These are phyloP conservation scores for Orchestes rusci DNA, from an alignment of 2,888 invertebrate genomes.

Conservation along the genomic window DNA sequence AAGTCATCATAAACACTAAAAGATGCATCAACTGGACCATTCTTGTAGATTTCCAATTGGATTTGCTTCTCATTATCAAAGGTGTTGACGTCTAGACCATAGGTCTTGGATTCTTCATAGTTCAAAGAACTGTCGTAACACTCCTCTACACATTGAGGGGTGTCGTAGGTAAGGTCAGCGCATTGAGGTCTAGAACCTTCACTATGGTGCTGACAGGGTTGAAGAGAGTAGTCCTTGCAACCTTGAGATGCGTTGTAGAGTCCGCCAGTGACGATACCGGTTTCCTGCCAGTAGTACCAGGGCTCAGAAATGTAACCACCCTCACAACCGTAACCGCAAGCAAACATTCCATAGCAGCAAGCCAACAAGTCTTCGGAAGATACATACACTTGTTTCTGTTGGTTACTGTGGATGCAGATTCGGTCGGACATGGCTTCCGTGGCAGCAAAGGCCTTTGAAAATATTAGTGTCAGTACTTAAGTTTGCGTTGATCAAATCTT, in stretches of 20 bases:
- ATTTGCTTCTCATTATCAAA: slow-evolving; percentile 56
- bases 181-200: slow-evolving; percentile 50
- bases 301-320: slow-evolving; percentile 74
- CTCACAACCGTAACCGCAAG: slow-evolving; percentile 60
- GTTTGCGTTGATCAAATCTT: too few species aligned
- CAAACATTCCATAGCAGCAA: slow-evolving; percentile 50
- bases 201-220: slow-evolving; percentile 18
- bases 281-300: slow-evolving; percentile 74
- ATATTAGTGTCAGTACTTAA: too few species aligned
- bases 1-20: slow-evolving; percentile 80
- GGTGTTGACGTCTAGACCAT: slow-evolving; percentile 55
- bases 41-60: slow-evolving; percentile 65
- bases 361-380: slow-evolving; percentile 75
- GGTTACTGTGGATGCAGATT: slow-evolving; percentile 70
- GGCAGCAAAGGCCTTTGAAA: slow-evolving; percentile 63
- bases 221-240: slow-evolving; percentile 19
- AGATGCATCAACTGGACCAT: slow-evolving; percentile 80
- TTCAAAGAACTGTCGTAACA: slow-evolving; percentile 37
- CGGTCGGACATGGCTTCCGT: slow-evolving; percentile 84
- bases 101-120: slow-evolving; percentile 65
- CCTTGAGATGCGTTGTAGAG: slow-evolving; percentile 48
- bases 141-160: slow-evolving; percentile 41
- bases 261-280: slow-evolving; percentile 80
- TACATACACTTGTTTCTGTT: slow-evolving; percentile 59
- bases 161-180: slow-evolving; percentile 55